Evolutionary conservation across 2,113 vertebrate genomes (phyloP), one percentile per base, ranked within the genome.

Genomic region (Dendropsophus ebraccatus): DNA sequence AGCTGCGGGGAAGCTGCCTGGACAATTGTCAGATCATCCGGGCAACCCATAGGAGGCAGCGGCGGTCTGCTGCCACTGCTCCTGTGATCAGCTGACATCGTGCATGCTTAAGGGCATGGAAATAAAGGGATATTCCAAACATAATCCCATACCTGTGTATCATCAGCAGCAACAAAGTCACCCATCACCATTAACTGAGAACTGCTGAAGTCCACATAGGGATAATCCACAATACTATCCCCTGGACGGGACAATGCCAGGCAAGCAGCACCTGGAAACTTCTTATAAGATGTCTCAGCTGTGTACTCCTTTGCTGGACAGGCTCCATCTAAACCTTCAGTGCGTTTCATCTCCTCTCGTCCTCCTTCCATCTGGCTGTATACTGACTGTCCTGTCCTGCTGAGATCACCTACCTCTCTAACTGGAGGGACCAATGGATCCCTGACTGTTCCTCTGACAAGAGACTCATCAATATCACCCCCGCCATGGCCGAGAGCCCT

Each of bases 101-200:
- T n/a, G n/a, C n/a, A n/a, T n/a, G n/a, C n/a, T n/a, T n/a, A n/a
- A n/a, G n/a, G n/a, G n/a, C n/a, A n/a, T n/a, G n/a, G 17, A 73
- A 3, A 70, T 19, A 25, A 19, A 70, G 32, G 30, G 32, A 69
- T 1, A 70, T 70, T 32, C 69, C 35, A 17, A 2, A 41, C 2
- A 41, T 41, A 23, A 17, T 2, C 1, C 4, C 16, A 25, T 90
- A 92, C 90, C 91, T 92, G 91, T 0, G 88, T 91, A 52, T 89
- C 90, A 0, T 91, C 89, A 0, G 88, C 84, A 45, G 91, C 91
- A 5, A 83, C 7, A 5, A 90, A 91, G 82, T 91, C 90, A 1
- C 89, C 87, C 0, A 91, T 91, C 81, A 88, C 90, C 73, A 90
- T 89, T 0, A 91, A 90, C 60, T 92, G 90, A 49, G 89, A 35